These are phyloP conservation scores for Notiomystis cincta DNA, from an alignment of 2,113 vertebrate genomes.

Conservation along the genomic window DNA sequence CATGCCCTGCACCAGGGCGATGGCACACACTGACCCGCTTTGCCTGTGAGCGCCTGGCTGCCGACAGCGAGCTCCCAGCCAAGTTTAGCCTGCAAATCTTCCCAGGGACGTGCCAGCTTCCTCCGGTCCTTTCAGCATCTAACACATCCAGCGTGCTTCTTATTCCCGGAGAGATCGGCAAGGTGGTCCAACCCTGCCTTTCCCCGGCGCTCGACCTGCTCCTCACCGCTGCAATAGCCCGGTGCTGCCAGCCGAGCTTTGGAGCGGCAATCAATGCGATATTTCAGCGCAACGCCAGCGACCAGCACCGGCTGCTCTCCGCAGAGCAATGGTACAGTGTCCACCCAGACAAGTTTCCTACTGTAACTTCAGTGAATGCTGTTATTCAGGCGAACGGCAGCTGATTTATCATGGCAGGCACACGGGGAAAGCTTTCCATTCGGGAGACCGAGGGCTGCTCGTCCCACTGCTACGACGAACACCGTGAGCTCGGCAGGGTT, in stretches of 20 bases:
- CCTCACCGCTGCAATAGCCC: background rate
- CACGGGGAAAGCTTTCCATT: background rate
- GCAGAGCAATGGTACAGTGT: slow-evolving; percentile 10
- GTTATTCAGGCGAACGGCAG: slow-evolving; percentile 10
- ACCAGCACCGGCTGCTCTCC: background rate
- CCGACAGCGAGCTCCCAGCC: background rate
- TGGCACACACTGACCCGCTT: background rate
- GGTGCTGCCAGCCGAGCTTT: background rate
- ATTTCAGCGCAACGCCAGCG: background rate
- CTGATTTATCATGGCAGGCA: slow-evolving; percentile 18
- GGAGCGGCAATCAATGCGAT: background rate
- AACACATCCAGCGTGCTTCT: background rate
- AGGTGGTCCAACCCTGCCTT: background rate
- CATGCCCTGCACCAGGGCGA: background rate
- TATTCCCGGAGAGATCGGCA: background rate
- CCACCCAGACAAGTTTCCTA: slow-evolving; percentile 44
- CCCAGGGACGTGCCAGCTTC: background rate
- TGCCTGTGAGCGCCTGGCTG: background rate
- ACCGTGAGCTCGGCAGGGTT: background rate
- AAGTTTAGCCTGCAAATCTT: background rate
- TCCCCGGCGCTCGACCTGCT: background rate
- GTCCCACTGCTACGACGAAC: background rate
- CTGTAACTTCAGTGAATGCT: slow-evolving; percentile 40
- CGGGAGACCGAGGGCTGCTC: background rate
- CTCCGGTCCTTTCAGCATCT: background rate